These are phyloP conservation scores for Galerucella pusilla DNA, from an alignment of 2,888 invertebrate genomes.

Conservation along the genomic window DNA sequence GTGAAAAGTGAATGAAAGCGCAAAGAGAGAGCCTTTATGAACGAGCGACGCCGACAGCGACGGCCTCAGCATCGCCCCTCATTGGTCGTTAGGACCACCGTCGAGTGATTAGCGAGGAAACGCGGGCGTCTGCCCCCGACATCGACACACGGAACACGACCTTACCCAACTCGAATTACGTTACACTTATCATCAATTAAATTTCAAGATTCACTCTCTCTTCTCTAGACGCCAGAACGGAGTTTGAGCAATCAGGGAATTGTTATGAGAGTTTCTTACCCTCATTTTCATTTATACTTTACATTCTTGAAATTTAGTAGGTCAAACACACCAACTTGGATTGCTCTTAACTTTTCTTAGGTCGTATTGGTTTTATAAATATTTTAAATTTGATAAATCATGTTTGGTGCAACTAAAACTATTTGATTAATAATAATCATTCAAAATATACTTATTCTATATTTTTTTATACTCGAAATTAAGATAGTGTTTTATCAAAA, in stretches of 20 bases:
- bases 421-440: no score
- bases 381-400: no score
- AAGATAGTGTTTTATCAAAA: no score
- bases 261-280: slow-evolving; percentile 28
- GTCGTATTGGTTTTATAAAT: no score
- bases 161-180: slow-evolving; percentile 57
- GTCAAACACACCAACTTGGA: slow-evolving; percentile 6
- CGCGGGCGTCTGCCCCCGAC: slow-evolving; percentile 38
- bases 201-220: slow-evolving; percentile 32
- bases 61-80: slow-evolving; percentile 53
- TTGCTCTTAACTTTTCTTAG: no score
- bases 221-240: slow-evolving; percentile 12
- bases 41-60: slow-evolving; percentile 28
- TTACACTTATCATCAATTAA: slow-evolving; percentile 57
- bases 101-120: slow-evolving; percentile 52
- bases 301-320: slow-evolving; percentile 22
- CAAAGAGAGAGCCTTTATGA: slow-evolving; percentile 20
- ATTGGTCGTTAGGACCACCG: slow-evolving; percentile 52
- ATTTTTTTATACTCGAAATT: no score
- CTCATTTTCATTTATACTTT: slow-evolving; percentile 24
- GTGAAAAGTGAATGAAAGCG: slow-evolving; percentile 33
- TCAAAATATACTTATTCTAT: no score
- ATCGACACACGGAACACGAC: slow-evolving; percentile 50
- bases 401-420: no score
- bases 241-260: slow-evolving; percentile 32